Percentiles rank a stretch among this genome's conserved stretches.
Evolutionary conservation across 2,797 vertebrate species (phyloP).

Genomic region (Eulemur coronatus): DNA sequence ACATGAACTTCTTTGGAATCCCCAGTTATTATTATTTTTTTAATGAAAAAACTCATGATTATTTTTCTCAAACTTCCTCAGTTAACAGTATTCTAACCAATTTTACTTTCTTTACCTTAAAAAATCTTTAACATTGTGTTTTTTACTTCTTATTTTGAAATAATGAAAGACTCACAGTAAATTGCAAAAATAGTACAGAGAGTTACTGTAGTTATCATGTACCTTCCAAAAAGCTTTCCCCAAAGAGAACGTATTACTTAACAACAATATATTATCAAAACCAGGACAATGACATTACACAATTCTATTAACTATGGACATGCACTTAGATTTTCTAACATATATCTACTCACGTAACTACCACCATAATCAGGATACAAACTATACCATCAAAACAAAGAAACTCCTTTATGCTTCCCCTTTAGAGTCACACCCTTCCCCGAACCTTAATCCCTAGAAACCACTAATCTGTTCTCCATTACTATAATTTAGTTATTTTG

Average conservation of each 20-base stretch:
- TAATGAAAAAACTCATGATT: not conserved
- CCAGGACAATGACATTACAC: not conserved
- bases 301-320: slow-evolving; percentile 29
- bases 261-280: not conserved
- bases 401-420: not conserved
- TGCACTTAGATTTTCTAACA: not conserved
- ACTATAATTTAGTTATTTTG: not conserved
- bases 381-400: not conserved
- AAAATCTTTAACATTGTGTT: slow-evolving; percentile 1
- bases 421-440: not conserved
- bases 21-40: not conserved
- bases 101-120: slow-evolving; percentile 6
- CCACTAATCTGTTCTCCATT: not conserved
- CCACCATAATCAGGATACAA: not conserved
- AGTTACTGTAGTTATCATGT: not conserved
- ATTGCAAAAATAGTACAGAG: not conserved
- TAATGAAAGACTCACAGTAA: slow-evolving; percentile 10
- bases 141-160: not conserved
- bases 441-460: not conserved
- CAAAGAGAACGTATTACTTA: not conserved
- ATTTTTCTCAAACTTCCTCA: not conserved
- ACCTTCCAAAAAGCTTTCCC: slow-evolving; percentile 8
- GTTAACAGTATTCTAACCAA: slow-evolving; percentile 18
- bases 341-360: not conserved
- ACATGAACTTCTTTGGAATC: slow-evolving; percentile 17